Evolutionary conservation across 2,113 vertebrate species (phyloP), one percentile per base, ranked within the genome.

Genomic region (Ameiurus melas): DNA sequence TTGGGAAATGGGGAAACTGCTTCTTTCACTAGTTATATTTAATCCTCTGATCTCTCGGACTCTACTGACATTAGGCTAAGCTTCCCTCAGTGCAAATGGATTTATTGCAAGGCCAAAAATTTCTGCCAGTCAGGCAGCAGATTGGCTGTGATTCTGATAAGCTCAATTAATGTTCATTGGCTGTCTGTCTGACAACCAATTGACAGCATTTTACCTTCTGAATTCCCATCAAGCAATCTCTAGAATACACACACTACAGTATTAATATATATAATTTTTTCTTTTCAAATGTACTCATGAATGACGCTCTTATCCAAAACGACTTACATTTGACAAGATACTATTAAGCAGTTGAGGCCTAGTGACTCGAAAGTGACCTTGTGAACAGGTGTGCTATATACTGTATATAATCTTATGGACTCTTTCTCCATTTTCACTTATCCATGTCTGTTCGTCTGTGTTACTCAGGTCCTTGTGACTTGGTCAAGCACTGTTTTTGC

Each of bases 131-230:
- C 60, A 68, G 77, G 20, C 77, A 27, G 27, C 47, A 4, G 25
- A 70, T 22, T 81, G n/a, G 9, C 58, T 70, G 73, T 66, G 85
- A 55, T 55, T 30, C 47, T 64, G 75, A 68, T 87, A 27, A 81
- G 62, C 58, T 68, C 68, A 81, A 68, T 85, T 88, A 60, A 85
- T 84, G 53, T 87, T 87, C 71, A 30, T 58, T 77, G 36, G 36
- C 68, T 68, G 51, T 27, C 25, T 47, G 9, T 27, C 17, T 25
- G 36, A 43, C 71, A 43, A 19, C 43, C 66, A 71, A 30, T 77
- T 70, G 53, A 57, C 85, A 85, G 13, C 55, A 80, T 89, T 84
- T 87, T 81, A 87, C 36, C 19, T 36, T n/a, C 89, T 62, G 36
- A 53, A 43, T 58, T 75, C 53, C 39, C 17, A 30, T 55, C 43